Conservation (phyloP, 23 tunicate genomes). For the Ascidia mentula region DNA sequence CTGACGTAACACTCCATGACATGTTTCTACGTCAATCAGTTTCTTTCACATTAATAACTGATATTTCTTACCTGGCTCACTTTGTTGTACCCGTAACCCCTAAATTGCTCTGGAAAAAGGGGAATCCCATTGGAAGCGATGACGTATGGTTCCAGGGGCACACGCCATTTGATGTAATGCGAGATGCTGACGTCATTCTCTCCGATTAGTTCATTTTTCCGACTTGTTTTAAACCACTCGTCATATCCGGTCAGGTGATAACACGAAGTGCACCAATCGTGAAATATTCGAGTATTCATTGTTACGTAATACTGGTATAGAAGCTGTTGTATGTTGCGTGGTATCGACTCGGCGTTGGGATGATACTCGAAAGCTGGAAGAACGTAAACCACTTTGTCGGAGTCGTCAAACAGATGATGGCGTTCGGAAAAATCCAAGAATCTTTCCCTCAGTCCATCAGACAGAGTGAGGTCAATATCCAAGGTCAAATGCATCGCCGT, state of each 20-base stretch:
- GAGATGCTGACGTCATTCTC: neutral
- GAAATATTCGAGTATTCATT: neutral
- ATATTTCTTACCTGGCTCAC: constrained; percentile 60
- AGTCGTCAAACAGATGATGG: neutral
- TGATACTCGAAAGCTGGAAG: neutral
- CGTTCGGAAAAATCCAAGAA: neutral
- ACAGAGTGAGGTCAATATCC: neutral
- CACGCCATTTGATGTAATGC: constrained; percentile 37
- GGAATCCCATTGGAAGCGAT: constrained; percentile 47
- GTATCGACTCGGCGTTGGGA: neutral
- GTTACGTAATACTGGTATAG: neutral
- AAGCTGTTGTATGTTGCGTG: neutral
- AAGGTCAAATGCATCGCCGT: neutral
- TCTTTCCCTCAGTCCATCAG: neutral
- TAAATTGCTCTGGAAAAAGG: constrained; percentile 61
- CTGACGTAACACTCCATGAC: neutral
- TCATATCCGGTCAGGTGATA: neutral
- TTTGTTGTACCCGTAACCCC: constrained; percentile 77
- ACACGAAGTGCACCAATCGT: neutral
- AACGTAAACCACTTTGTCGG: neutral
- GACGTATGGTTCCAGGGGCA: constrained; percentile 83
- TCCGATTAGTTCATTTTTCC: neutral
- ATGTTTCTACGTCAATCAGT: neutral
- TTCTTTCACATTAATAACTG: neutral
- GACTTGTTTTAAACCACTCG: neutral